Evolutionary conservation across 2,113 vertebrate species (phyloP), one percentile per base, ranked within the genome.

Genomic region (Vimba vimba): DNA sequence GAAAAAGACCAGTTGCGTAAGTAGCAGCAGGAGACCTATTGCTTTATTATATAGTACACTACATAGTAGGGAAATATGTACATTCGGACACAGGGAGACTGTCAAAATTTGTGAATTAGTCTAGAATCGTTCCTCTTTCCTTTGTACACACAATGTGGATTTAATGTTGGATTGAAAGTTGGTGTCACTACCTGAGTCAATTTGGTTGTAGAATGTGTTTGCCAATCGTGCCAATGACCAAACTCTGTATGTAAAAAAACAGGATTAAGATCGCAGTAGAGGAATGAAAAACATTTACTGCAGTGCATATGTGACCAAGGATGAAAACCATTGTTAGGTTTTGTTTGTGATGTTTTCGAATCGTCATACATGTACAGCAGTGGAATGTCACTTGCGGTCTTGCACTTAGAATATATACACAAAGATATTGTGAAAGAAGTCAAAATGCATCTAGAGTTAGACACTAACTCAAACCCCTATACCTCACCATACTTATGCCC

Each of bases 401-500:
- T 33, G 8, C 13, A 33, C 27, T 77, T 27, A 33, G 50, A 57
- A 77, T 57, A 57, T 33, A 55, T 33, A 17, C 50, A 21, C 75
- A 57, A 52, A 50, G 45, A 45, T 50, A 75, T 50, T 13, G 45
- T 50, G n/a, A 76, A 76, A 55, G 25, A 52, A 30, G 75, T 77
- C 13, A 55, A 77, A 55, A 57, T 33, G 50, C 52, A 9, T 55
- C 75, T 33, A 5, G 15, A 7, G 15, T 55, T 5, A 77, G 50
- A 77, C 19, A 1, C 25, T 33, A 12, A 55, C 74, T 30, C 74
- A 77, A 77, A 77, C 12, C 75, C 23, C 6, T 43, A 27, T 75
- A 27, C n/a, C 73, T 76, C 75, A 84, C 76, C 78, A 33, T 50
- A 59, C 52, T 45, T 71, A 64, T 81, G 69, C 86, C 23, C 86